These are phyloP conservation scores for Falco concolor DNA, from an alignment of 2,797 vertebrate species.

Conservation along the genomic window DNA sequence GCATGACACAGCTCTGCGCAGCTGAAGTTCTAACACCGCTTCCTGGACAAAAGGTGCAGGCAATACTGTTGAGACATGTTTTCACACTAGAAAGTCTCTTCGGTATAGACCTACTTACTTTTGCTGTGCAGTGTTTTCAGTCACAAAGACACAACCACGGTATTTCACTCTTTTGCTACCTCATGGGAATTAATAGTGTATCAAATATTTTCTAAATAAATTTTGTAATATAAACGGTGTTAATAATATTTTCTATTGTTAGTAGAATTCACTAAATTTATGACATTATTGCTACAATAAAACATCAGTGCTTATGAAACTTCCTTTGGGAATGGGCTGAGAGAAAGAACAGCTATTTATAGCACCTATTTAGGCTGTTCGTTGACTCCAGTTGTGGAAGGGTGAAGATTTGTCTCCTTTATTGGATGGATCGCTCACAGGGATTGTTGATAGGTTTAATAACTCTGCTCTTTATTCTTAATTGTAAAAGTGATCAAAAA, in stretches of 20 bases:
- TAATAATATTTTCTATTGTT: no score
- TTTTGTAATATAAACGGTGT: neutral
- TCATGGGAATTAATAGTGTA: neutral
- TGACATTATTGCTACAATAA: neutral
- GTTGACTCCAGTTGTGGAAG: neutral
- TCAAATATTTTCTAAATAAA: neutral
- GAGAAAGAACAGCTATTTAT: neutral
- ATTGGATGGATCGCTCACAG: neutral
- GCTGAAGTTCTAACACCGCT: neutral
- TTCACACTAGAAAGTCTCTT: neutral
- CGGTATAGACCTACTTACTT: neutral
- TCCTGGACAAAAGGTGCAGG: neutral
- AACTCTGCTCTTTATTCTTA: neutral
- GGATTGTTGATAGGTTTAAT: neutral
- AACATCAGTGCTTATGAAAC: neutral
- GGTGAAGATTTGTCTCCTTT: neutral
- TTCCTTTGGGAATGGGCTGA: neutral
- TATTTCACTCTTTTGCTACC: neutral
- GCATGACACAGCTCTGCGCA: neutral
- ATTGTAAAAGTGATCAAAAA: neutral
- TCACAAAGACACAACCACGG: neutral
- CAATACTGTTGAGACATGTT: neutral
- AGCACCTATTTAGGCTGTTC: neutral
- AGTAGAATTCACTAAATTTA: no score
- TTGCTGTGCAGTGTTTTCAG: neutral